A percentile compares a stretch with the other conserved stretches of the same genome.
These are phyloP conservation scores for Anthoscopus minutus DNA, from an alignment of 2,113 vertebrate species.

Conservation along the genomic window DNA sequence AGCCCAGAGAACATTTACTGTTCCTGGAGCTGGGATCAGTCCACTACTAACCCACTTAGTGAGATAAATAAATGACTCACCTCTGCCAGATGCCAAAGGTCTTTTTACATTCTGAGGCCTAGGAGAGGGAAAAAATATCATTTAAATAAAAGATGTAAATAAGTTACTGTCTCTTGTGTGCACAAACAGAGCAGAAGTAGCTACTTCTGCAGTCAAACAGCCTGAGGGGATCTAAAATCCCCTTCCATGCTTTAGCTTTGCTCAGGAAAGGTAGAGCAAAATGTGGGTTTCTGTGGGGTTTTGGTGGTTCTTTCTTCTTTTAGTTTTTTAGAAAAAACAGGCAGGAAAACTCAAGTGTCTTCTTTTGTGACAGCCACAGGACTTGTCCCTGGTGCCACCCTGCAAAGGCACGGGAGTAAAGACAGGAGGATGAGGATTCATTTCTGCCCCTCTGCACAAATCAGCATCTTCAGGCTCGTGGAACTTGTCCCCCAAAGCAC, in stretches of 20 bases:
- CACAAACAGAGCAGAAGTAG: background rate
- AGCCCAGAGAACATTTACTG: background rate
- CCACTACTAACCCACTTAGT: background rate
- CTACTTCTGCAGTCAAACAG: background rate
- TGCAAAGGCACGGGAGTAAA: background rate
- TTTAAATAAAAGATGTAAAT: background rate
- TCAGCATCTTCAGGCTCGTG: background rate
- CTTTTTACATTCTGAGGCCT: conserved; percentile 85
- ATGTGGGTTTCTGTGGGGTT: background rate
- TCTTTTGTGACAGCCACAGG: background rate
- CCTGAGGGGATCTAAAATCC: background rate
- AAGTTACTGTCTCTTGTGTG: background rate
- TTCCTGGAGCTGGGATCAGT: background rate
- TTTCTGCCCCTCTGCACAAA: background rate
- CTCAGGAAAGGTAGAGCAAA: background rate
- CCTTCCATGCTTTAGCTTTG: background rate
- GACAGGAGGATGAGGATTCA: background rate
- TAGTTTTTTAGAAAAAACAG: background rate
- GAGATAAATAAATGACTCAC: conserved; percentile 64
- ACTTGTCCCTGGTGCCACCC: background rate
- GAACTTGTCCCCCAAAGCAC: background rate
- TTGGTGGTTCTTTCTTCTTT: background rate
- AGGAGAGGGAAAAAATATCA: background rate
- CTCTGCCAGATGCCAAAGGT: conserved; percentile 75
- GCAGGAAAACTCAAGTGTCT: background rate